A percentile compares a stretch with the other conserved stretches of the same genome.
Evolutionary conservation across 1,140 invertebrate genomes (phyloP).

Genomic region (Apolygus lucorum): DNA sequence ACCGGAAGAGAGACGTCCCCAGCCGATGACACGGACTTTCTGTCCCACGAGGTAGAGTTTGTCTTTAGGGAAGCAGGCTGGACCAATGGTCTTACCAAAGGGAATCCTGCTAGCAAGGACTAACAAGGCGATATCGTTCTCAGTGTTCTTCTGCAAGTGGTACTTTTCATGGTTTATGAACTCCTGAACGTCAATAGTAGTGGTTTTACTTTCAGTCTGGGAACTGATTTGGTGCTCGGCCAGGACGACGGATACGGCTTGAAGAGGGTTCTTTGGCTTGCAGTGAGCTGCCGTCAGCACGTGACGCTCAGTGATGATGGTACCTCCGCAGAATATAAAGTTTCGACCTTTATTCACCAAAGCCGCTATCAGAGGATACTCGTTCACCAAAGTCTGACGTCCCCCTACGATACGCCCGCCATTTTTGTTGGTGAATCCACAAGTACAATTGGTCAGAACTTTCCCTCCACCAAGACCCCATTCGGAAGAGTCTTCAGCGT

Average conservation of each 20-base stretch:
- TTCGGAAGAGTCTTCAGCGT: too few relatives aligned
- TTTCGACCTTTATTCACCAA: too few relatives aligned
- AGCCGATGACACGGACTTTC: not conserved
- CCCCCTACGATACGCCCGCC: too few relatives aligned
- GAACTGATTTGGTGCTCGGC: not conserved
- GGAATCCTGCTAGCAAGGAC: not conserved
- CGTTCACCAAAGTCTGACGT: too few relatives aligned
- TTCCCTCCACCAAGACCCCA: too few relatives aligned
- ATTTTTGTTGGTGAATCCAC: too few relatives aligned
- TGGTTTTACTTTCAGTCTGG: not conserved
- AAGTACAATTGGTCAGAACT: too few relatives aligned
- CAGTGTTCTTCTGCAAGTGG: not conserved
- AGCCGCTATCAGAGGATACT: too few relatives aligned
- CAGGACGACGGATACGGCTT: not conserved
- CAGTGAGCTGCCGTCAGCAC: not conserved
- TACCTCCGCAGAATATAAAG: too few relatives aligned
- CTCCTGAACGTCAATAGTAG: not conserved
- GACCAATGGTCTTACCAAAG: not conserved
- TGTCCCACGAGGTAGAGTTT: not conserved
- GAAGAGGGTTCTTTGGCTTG: not conserved
- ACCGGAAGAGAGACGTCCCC: too few relatives aligned
- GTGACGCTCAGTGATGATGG: too few relatives aligned
- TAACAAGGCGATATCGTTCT: not conserved
- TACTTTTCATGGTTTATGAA: not conserved
- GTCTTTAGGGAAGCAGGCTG: not conserved